phyloP scores from a whole-genome alignment of 2,888 invertebrate species.

The Endotricha flammealis region DNA sequence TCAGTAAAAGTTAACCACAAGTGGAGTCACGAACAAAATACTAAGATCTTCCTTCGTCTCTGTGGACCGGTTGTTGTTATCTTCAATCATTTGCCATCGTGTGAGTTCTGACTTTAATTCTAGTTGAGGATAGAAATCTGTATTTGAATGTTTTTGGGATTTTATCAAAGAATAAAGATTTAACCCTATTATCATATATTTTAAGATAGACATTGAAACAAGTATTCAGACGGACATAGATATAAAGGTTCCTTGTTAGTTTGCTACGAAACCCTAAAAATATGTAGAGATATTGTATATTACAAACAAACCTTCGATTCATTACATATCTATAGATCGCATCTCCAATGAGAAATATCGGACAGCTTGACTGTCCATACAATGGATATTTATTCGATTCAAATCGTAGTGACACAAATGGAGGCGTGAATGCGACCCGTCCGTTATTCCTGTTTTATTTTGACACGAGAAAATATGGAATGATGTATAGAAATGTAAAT shows the following conservation, averaged over 20 bases:
- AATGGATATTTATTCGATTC: conserved; percentile 8
- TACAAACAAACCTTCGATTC: neutral
- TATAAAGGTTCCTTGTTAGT: no score
- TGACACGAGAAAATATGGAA: neutral
- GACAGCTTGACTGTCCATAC: conserved; percentile 3
- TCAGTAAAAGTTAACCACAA: neutral
- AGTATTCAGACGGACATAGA: no score
- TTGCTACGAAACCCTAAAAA: no score
- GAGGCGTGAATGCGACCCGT: neutral
- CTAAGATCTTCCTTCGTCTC: neutral
- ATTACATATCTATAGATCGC: neutral
- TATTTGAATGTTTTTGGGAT: no score
- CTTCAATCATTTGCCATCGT: no score
- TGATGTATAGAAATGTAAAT: neutral
- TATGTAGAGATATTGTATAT: no score
- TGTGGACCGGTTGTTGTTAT: no score
- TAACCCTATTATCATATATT: no score
- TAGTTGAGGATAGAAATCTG: no score
- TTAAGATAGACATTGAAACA: no score
- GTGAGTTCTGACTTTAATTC: no score
- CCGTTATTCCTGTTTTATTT: conserved; percentile 3
- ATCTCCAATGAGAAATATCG: conserved; percentile 1
- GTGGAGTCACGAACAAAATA: neutral
- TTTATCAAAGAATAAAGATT: no score
- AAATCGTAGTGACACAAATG: conserved; percentile 5